Evolutionary conservation across 2,888 invertebrate species (phyloP), one percentile per base, ranked within the genome.

Genomic region (Neoitamus cyanurus): DNA sequence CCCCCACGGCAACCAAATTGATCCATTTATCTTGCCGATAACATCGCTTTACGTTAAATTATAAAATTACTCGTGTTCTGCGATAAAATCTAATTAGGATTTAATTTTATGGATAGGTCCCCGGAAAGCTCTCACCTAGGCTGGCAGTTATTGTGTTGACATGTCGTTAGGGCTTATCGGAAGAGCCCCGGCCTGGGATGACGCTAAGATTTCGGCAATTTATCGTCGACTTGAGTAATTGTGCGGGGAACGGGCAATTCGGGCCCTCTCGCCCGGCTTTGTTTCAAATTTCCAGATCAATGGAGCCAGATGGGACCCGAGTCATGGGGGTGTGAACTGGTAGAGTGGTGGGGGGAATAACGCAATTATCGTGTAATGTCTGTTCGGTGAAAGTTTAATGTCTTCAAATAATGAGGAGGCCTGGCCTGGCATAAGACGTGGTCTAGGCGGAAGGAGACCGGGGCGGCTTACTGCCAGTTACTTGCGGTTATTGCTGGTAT

Each of bases 1-100:
- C 84, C 34, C 77, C 70, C 69, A 42, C 70, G 72, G 34, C 68
- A 30, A 70, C 73, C 80, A 83, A 86, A 86, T 86, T 86, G 84
- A 86, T 85, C 86, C 83, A 86, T 86, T 86, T 85, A 86, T 86
- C 86, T 84, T 85, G 73, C 72, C 86, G 84, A 86, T 86, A 86
- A 84, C 86, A 84, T 86, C 86, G 82, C 80, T 86, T 85, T 78
- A 85, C 85, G 84, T 86, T 84, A 83, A 86, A 86, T 86, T 86
- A 86, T 86, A 86, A 86, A 86, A 86, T 86, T 86, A 85, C 86
- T 86, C 84, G 84, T 85, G 83, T 86, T 85, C 85, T 85, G 84
- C 85, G 85, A 86, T 85, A 84, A 86, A 86, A 86, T 86, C 86
- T 85, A 86, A 86, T 86, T 86, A 85, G 86, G 82, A 85, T 85